These are phyloP conservation scores for Arctopsyche grandis DNA, from an alignment of 1,140 invertebrate genomes.

Conservation along the genomic window DNA sequence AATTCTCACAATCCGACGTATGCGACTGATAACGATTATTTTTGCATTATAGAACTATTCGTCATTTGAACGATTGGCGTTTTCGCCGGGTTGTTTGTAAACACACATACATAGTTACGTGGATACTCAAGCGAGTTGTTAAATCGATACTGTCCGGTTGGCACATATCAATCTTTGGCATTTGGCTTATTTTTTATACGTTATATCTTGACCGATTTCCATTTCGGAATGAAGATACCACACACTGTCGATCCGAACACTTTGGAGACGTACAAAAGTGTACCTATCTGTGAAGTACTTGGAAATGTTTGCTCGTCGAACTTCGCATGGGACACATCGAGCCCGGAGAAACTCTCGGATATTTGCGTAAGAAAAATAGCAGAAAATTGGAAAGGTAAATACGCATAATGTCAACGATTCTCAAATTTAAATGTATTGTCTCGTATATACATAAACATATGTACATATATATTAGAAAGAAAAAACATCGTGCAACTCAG, in stretches of 20 bases:
- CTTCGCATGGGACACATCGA: slow-evolving; percentile 30
- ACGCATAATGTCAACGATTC: not conserved
- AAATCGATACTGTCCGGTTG: too few relatives aligned
- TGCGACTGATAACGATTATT: too few relatives aligned
- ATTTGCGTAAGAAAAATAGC: slow-evolving; percentile 44
- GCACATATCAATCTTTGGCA: too few relatives aligned
- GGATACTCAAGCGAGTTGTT: too few relatives aligned
- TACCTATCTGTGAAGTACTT: not conserved
- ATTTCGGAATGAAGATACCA: slow-evolving; percentile 48
- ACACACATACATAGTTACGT: too few relatives aligned
- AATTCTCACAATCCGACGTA: too few relatives aligned
- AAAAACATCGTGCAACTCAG: not conserved
- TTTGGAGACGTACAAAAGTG: slow-evolving; percentile 34
- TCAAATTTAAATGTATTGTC: not conserved
- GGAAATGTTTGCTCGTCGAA: slow-evolving; percentile 23
- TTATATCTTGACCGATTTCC: too few relatives aligned
- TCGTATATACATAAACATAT: not conserved
- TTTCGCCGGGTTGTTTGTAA: too few relatives aligned
- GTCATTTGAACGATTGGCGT: too few relatives aligned
- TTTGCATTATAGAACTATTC: too few relatives aligned
- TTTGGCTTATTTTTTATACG: too few relatives aligned
- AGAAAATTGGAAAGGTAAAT: slow-evolving; percentile 41
- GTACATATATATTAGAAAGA: not conserved
- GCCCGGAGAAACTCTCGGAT: slow-evolving; percentile 26
- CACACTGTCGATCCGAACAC: slow-evolving; percentile 38